Base-by-base conservation (phyloP, 2,797 vertebrate genomes). In the Poeciliopsis presidionis region DNA sequence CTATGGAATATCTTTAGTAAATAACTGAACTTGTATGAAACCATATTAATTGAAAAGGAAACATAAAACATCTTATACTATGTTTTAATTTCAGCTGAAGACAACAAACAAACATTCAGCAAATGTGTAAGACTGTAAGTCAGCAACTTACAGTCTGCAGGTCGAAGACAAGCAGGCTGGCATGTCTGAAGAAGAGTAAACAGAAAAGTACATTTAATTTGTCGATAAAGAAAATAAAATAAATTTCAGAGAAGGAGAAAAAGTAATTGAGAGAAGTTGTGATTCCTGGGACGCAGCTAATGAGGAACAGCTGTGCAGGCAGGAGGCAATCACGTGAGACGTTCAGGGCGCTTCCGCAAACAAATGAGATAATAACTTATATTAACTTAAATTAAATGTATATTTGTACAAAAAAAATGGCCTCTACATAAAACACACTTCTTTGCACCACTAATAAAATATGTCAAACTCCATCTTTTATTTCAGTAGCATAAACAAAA, bases 261-360 rank as follows among this genome's bases (percentile, higher is more conserved):
- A 39, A 36, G 1, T 16, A 45, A 74, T 20, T 12, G 57, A 63
- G 51, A 79, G 30, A 76, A 18, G 5, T 5, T 51, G 11, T 70
- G 14, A 57, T 43, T n/a, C 18, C 14, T 5, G 36, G 30, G 41
- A 67, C 22, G 51, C 46, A 14, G 41, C 63, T 72, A 82, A 84
- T 0, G n/a, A 75, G 53, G 4, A 59, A 4, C 81, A 81, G 74
- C 61, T 83, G 77, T 46, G 63, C 46, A 43, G 43, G 70, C 79
- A 77, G 81, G 76, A 70, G 70, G 8, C 11, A 41, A 72, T 53
- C 70, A 18, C n/a, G 55, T 67, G 70, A 22, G 65, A 6, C 28
- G 25, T 28, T 55, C 4, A 39, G 59, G 45, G 45, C 18, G 13
- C 7, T 5, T 39, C 7, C 36, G 13, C 4, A 25, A 39, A 65